Conservation (phyloP, 2,888 invertebrate species). For the Spilosoma lubricipeda region DNA sequence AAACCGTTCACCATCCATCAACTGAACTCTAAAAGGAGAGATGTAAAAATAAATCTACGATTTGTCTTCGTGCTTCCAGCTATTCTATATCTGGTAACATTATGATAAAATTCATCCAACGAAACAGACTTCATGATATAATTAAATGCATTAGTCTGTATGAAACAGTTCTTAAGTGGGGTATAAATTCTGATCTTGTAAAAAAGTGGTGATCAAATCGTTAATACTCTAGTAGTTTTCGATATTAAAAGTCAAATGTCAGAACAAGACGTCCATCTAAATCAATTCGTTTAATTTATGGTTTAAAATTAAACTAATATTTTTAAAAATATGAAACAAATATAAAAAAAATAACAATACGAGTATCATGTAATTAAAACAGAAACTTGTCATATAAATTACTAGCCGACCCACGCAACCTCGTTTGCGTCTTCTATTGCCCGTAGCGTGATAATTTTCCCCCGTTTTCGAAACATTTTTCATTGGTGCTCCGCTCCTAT, state of each 20-base stretch:
- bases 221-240: neutral
- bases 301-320: neutral
- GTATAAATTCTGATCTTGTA: neutral
- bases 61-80: neutral
- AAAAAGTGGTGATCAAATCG: neutral
- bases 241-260: neutral
- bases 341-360: neutral
- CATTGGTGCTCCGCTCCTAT: no score
- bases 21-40: conserved; percentile 56
- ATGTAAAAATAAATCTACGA: conserved; percentile 59
- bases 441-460: no score
- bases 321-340: neutral
- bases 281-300: neutral
- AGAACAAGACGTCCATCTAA: neutral
- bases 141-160: neutral
- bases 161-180: neutral
- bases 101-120: neutral
- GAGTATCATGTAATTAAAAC: neutral
- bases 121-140: neutral
- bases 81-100: neutral
- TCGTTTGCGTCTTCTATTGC: no score
- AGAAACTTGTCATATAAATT: neutral
- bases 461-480: no score
- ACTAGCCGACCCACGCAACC: no score
- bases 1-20: conserved; percentile 34